Evolutionary conservation across 2,113 vertebrate genomes (phyloP).

Genomic region (Actenoides hombroni): DNA sequence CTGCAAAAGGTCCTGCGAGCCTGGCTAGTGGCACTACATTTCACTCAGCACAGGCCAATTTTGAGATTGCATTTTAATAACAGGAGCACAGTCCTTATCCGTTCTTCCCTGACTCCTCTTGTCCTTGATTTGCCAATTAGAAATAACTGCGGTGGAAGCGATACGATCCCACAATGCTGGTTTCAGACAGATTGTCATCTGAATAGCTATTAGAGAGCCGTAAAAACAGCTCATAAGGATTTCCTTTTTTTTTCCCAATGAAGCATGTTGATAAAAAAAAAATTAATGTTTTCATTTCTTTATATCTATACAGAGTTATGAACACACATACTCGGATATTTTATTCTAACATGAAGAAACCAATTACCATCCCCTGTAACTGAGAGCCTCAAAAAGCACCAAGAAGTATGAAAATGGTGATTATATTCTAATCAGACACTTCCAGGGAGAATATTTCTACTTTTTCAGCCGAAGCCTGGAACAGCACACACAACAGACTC

Average conservation of each 20-base stretch:
- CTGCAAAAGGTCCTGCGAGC: neutral
- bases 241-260: neutral
- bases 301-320: neutral
- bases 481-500: neutral
- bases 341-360: neutral
- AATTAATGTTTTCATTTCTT: neutral
- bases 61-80: neutral
- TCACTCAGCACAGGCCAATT: neutral
- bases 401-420: neutral
- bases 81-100: neutral
- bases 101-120: neutral
- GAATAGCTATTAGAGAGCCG: neutral
- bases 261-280: neutral
- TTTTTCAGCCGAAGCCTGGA: neutral
- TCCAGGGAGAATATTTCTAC: neutral
- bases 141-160: neutral
- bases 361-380: neutral
- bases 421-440: neutral
- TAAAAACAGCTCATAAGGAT: neutral
- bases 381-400: neutral
- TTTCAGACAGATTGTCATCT: neutral
- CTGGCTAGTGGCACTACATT: neutral
- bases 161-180: neutral
- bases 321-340: neutral
- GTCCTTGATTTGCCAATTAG: constrained; percentile 2